Evolutionary conservation across 2,113 vertebrate species (phyloP).

Genomic region (Nibea albiflora): DNA sequence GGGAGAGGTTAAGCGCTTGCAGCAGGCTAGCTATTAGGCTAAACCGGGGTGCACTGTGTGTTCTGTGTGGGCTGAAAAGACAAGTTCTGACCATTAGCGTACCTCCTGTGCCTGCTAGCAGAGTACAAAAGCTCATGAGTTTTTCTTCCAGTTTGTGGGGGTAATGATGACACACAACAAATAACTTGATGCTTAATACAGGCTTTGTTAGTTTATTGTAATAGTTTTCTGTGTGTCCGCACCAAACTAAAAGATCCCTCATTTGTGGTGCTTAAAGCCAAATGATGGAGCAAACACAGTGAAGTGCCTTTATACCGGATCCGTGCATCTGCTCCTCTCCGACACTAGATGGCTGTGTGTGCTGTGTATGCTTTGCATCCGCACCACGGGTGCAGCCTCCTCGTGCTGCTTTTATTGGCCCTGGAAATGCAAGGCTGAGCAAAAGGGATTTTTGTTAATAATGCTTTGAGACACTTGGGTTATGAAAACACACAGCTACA

Average conservation of each 20-base stretch:
- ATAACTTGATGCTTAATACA: constrained; percentile 27
- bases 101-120: constrained; percentile 28
- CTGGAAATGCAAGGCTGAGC: constrained; percentile 68
- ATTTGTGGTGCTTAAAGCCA: constrained; percentile 52
- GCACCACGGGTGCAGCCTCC: constrained; percentile 29
- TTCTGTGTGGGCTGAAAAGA: constrained; percentile 72
- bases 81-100: constrained; percentile 64
- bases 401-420: constrained; percentile 53
- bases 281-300: constrained; percentile 33
- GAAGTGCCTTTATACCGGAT: constrained; percentile 21
- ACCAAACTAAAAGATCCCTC: constrained; percentile 30
- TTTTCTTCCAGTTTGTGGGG: constrained; percentile 48
- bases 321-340: constrained; percentile 47
- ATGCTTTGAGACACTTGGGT: constrained; percentile 80
- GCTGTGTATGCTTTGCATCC: constrained; percentile 52
- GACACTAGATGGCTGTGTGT: constrained; percentile 79
- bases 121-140: constrained; percentile 37
- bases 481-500: constrained; percentile 82
- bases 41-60: constrained; percentile 60
- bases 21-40: constrained; percentile 70
- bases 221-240: constrained; percentile 33
- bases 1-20: constrained; percentile 68
- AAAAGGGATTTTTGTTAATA: constrained; percentile 76
- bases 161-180: constrained; percentile 59
- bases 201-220: constrained; percentile 48